Conservation (phyloP, 2,113 vertebrate species). For the Bubo blakistoni region DNA sequence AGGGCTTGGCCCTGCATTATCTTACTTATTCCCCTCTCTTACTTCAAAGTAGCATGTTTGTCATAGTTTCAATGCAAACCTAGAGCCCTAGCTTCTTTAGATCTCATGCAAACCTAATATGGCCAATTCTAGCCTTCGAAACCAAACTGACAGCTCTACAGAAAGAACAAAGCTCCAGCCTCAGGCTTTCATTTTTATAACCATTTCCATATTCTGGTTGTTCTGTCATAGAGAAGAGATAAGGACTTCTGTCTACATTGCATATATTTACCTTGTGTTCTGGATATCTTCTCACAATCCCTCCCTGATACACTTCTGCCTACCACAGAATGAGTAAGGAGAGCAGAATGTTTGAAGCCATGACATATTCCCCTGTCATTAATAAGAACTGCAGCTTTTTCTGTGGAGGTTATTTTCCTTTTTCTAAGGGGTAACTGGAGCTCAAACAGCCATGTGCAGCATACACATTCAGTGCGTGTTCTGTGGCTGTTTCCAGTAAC, state of each 20-base stretch:
- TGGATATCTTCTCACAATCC: neutral
- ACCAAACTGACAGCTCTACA: conserved; percentile 9
- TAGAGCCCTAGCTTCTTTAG: conserved; percentile 1
- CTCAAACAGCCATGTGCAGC: neutral
- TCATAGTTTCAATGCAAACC: conserved; percentile 17
- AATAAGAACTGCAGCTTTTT: neutral
- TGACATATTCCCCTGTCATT: neutral
- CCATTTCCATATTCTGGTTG: neutral
- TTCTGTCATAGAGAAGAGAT: neutral
- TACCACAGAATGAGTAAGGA: neutral
- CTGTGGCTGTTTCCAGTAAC: neutral
- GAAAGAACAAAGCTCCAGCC: neutral
- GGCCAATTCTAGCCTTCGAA: conserved; percentile 18
- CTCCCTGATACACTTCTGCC: neutral
- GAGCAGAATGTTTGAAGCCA: neutral
- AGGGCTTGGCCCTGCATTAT: neutral
- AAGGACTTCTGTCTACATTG: neutral
- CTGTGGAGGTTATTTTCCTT: neutral
- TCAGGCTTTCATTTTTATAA: conserved; percentile 25
- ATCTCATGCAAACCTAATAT: conserved; percentile 40
- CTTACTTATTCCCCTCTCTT: neutral
- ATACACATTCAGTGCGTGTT: neutral
- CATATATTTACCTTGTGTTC: neutral
- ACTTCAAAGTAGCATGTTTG: conserved; percentile 31
- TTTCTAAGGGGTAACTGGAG: neutral